A percentile compares a stretch with the other conserved stretches of the same genome.
phyloP scores from a whole-genome alignment of 2,113 vertebrate genomes.

The Hyaena hyaena region DNA sequence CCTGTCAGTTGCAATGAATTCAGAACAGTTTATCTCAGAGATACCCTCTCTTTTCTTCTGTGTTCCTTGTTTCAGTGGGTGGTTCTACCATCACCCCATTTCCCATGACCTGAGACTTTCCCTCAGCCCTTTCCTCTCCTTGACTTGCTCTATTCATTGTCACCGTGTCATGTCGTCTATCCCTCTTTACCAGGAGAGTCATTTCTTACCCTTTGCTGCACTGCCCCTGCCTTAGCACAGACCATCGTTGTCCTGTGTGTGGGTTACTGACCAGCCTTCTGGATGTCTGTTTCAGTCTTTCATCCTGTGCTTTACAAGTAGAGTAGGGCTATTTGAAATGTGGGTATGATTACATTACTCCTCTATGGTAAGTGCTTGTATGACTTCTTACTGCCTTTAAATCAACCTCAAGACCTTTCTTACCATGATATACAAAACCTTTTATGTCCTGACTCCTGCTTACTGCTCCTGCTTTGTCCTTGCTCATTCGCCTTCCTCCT shows the following conservation, averaged over 20 bases:
- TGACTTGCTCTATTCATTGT: background rate
- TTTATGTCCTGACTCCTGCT: background rate
- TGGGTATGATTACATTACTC: background rate
- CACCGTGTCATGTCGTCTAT: background rate
- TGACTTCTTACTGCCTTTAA: background rate
- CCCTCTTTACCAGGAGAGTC: background rate
- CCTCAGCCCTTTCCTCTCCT: background rate
- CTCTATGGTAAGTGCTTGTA: background rate
- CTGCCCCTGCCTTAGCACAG: background rate
- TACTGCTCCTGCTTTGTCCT: background rate
- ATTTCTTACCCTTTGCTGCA: background rate
- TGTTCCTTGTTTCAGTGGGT: background rate
- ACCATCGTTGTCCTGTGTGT: background rate
- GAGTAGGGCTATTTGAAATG: background rate
- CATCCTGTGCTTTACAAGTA: background rate
- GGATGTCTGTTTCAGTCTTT: background rate
- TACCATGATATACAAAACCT: background rate
- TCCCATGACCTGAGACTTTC: background rate
- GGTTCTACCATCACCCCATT: background rate
- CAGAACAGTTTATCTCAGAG: background rate
- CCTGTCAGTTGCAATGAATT: background rate
- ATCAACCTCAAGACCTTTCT: background rate
- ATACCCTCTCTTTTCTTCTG: background rate
- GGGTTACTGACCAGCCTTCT: background rate
- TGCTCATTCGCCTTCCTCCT: background rate